Conservation (phyloP, 2,797 vertebrate species). For the Crax fasciolata region DNA sequence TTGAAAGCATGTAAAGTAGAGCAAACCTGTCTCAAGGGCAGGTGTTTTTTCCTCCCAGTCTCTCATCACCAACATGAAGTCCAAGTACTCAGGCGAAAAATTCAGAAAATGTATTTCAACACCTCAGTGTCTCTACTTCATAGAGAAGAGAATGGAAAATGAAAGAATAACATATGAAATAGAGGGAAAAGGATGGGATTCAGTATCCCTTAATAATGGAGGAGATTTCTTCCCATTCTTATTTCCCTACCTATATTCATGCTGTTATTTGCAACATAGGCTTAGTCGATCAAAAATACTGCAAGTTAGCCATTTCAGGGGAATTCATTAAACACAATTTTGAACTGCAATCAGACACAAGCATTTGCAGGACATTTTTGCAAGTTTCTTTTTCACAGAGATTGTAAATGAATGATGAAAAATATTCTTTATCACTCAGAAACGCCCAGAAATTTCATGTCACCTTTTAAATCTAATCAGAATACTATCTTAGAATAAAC, state of each 20-base stretch:
- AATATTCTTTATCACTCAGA: not conserved
- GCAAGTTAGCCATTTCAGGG: conserved; percentile 1
- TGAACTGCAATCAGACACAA: not conserved
- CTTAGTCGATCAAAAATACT: not conserved
- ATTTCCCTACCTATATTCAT: not conserved
- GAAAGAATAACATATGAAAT: not conserved
- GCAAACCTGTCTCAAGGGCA: not conserved
- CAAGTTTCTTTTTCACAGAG: not conserved
- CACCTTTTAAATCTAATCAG: not conserved
- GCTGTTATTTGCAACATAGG: not conserved
- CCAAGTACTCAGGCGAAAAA: not conserved
- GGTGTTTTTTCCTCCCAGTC: not conserved
- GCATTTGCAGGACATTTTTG: not conserved
- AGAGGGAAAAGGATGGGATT: not conserved
- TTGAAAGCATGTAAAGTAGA: rapidly evolving
- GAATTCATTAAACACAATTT: not conserved
- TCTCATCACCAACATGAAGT: not conserved
- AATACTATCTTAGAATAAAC: not conserved
- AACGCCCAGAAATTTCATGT: not conserved
- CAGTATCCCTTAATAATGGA: not conserved
- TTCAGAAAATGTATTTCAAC: not conserved
- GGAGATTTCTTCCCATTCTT: not conserved
- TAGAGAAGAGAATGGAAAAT: not conserved
- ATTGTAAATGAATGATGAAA: not conserved
- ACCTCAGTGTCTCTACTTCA: not conserved